Evolutionary conservation across 2,113 vertebrate genomes (phyloP).

Genomic region (Pungitius pungitius): DNA sequence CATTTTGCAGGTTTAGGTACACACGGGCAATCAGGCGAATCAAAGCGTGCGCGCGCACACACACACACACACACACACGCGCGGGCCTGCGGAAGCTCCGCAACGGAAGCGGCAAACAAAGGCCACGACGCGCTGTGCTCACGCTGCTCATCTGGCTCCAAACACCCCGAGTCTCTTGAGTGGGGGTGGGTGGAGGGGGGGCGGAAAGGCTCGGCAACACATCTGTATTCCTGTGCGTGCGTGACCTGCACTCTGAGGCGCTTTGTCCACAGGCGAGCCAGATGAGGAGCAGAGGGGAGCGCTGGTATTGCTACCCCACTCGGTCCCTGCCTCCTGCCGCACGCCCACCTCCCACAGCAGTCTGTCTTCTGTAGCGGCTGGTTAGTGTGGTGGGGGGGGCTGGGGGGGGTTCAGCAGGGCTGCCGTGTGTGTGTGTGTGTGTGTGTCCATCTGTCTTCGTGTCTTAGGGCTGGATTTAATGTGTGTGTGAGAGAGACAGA

Average conservation of each 20-base stretch:
- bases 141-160: too few relatives aligned
- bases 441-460: background rate
- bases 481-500: slow-evolving; percentile 5
- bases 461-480: background rate
- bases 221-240: slow-evolving; percentile 71
- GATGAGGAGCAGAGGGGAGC: slow-evolving; percentile 64
- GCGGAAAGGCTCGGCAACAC: slow-evolving; percentile 52
- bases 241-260: slow-evolving; percentile 73
- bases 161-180: slow-evolving; percentile 23
- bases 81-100: slow-evolving; percentile 1
- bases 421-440: background rate
- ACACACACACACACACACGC: slow-evolving; percentile 8
- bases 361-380: slow-evolving; percentile 21
- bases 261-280: slow-evolving; percentile 69
- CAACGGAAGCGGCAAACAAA: slow-evolving; percentile 8
- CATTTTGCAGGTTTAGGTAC: slow-evolving; percentile 13
- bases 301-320: slow-evolving; percentile 38
- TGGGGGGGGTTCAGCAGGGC: slow-evolving; percentile 8
- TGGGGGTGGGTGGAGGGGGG: too few relatives aligned
- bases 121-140: slow-evolving; percentile 1
- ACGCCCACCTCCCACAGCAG: slow-evolving; percentile 37
- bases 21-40: slow-evolving; percentile 6
- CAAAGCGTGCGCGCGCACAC: too few relatives aligned
- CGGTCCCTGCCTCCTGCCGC: slow-evolving; percentile 40
- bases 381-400: slow-evolving; percentile 17